Evolutionary conservation across 2,888 invertebrate genomes (phyloP).

Genomic region (Drosophila pseudotakahashii): DNA sequence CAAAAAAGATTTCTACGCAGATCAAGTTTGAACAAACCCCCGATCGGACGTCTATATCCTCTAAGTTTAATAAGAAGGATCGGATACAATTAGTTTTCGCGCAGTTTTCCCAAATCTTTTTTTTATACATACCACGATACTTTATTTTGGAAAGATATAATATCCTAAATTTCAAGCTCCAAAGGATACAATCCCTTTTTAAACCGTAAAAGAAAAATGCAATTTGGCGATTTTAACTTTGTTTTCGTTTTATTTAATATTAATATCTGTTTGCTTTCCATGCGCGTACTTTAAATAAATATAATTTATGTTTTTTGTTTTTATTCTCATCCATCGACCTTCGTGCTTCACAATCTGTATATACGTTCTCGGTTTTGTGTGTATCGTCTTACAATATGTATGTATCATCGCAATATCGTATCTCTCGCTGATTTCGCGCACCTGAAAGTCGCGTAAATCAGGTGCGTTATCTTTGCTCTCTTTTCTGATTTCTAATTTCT

Average conservation of each 20-base stretch:
- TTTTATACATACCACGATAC: no score
- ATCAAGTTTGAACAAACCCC: no score
- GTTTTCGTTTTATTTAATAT: conserved; percentile 78
- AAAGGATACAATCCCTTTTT: not conserved
- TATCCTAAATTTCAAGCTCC: no score
- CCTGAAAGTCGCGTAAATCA: conserved; percentile 1
- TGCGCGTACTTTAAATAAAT: conserved; percentile 80
- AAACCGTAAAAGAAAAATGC: conserved; percentile 11
- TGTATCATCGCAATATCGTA: conserved; percentile 54
- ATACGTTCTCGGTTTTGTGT: conserved; percentile 39
- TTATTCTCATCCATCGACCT: conserved; percentile 17
- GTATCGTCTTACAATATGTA: conserved; percentile 75
- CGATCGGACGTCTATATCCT: no score
- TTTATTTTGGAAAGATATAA: no score
- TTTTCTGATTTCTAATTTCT: conserved; percentile 39
- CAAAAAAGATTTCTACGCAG: no score
- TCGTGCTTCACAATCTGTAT: conserved; percentile 35
- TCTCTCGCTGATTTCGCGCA: conserved; percentile 28
- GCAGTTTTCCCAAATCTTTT: no score
- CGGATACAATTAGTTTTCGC: no score
- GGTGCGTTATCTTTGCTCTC: conserved; percentile 40
- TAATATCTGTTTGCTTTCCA: conserved; percentile 80
- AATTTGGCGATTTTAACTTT: conserved; percentile 56
- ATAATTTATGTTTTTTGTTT: conserved; percentile 68
- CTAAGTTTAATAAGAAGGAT: no score